These are phyloP conservation scores for Pollachius pollachius DNA, from an alignment of 2,113 vertebrate genomes.

Conservation along the genomic window DNA sequence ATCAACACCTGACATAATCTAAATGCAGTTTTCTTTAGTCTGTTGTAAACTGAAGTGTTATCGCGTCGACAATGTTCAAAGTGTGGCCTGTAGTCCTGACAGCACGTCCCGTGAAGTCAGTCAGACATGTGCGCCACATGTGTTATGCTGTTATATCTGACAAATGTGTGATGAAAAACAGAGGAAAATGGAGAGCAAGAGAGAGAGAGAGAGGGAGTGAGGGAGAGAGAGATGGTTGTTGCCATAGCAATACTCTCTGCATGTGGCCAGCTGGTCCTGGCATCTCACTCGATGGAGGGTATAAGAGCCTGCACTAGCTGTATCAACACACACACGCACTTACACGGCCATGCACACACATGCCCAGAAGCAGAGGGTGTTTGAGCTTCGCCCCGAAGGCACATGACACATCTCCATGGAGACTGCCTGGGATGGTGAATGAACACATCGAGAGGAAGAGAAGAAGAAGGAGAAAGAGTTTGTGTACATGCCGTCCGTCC, in stretches of 20 bases:
- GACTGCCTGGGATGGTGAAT: conserved; percentile 50
- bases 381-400: conserved; percentile 49
- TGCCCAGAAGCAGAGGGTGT: conserved; percentile 28
- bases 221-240: conserved; percentile 28
- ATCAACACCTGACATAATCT: no score
- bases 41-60: no score
- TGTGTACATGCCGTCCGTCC: no score
- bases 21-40: no score
- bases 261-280: conserved; percentile 40
- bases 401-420: conserved; percentile 62
- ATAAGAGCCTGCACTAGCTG: conserved; percentile 63
- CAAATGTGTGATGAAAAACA: no score
- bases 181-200: not conserved
- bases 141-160: no score
- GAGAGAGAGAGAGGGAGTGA: not conserved
- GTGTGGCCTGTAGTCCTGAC: no score
- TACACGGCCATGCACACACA: not conserved
- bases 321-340: not conserved
- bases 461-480: not conserved
- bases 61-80: no score
- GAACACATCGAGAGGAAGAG: conserved; percentile 28
- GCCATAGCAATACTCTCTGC: conserved; percentile 53
- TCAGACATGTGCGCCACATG: no score
- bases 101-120: no score
- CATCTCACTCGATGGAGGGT: conserved; percentile 51